These are phyloP conservation scores for Phoenicopterus ruber DNA, from an alignment of 2,113 vertebrate species.

Conservation along the genomic window DNA sequence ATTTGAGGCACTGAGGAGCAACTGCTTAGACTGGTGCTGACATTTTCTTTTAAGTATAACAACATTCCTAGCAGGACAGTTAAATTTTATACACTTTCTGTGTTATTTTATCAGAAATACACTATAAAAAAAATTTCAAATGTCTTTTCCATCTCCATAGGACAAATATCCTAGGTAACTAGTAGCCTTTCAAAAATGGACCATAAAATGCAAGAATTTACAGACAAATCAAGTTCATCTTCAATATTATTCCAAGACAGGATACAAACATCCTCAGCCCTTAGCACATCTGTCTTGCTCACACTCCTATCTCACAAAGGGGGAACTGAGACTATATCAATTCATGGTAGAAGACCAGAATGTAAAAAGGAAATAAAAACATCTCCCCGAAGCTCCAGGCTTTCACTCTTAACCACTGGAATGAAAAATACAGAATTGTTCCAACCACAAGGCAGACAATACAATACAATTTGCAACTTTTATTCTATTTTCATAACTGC, in stretches of 20 bases:
- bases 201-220: background rate
- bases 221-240: background rate
- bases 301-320: background rate
- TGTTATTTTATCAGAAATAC: background rate
- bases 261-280: background rate
- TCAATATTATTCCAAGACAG: background rate
- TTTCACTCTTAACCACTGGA: conserved; percentile 36
- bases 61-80: background rate
- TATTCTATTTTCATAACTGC: background rate
- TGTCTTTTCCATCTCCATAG: background rate
- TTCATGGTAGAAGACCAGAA: background rate
- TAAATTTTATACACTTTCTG: background rate
- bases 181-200: background rate
- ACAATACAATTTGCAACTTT: background rate
- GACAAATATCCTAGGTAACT: background rate
- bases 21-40: background rate
- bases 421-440: background rate
- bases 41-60: background rate
- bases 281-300: background rate
- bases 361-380: background rate
- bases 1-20: background rate
- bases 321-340: background rate
- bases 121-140: background rate
- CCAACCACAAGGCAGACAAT: background rate
- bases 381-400: background rate